Base-by-base conservation (phyloP, 2,797 vertebrate genomes). In the Acestrorhynchus altus region DNA sequence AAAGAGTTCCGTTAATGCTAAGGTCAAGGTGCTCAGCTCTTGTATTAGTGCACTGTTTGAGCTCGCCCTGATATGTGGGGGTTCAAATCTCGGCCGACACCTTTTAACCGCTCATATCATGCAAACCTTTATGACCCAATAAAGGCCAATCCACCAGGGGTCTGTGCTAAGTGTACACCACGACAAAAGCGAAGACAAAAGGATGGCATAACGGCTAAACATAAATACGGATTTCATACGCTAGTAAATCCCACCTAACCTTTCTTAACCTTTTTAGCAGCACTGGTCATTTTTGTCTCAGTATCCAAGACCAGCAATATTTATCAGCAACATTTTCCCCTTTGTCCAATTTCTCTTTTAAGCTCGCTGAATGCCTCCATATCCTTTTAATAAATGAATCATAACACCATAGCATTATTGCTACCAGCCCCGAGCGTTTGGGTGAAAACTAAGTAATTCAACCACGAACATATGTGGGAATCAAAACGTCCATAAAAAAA, bases 121-220 rank as follows among this genome's bases (percentile, higher is more conserved):
- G 79, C 71, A 77, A 81, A 76, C 82, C 78, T 85, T 87, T 87
- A 87, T 78, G 75, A 74, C 60, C 81, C 80, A 74, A 84, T 85
- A 85, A 86, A 85, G 71, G 56, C 64, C 35, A 13, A 77, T 79
- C 31, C 51, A 39, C 70, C 10, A 2, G 24, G 73, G 67, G 76
- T 77, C 74, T 46, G 65, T 22, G 11, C 40, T 70, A 22, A 66
- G 70, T 15, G 12, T 57, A 69, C 68, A 71, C 67, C 16, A 1
- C 35, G 46, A 74, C 49, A 68, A 76, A 77, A 68, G 63, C 31
- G 56, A 56, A 69, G 78, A 79, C 42, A 70, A 60, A 77, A 77
- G 28, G 18, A 74, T 74, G 47, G 22, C 74, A 63, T 79, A 69
- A 81, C 24, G 76, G 65, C 15, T 63, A 81, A 76, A 78, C 64